These are phyloP conservation scores for Panopea generosa DNA, from an alignment of 2,888 invertebrate genomes.

Conservation along the genomic window DNA sequence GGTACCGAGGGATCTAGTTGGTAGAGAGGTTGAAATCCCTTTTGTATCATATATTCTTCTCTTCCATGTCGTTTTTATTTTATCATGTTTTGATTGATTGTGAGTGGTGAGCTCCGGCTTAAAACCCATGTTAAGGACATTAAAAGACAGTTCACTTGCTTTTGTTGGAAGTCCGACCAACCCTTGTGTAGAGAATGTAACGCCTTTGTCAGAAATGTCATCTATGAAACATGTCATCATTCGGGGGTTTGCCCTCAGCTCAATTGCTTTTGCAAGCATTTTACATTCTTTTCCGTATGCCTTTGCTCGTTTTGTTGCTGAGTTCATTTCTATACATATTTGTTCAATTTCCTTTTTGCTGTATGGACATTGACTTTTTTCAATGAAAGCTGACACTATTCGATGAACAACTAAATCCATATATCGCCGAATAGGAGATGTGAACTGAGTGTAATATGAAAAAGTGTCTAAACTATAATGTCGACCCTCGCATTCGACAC, in stretches of 20 bases:
- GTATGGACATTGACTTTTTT: constrained; percentile 53
- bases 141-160: constrained; percentile 55
- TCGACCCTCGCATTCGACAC: constrained; percentile 31
- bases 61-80: constrained; percentile 57
- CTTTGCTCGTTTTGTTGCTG: constrained; percentile 58
- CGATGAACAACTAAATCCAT: constrained; percentile 63
- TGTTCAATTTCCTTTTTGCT: constrained; percentile 55
- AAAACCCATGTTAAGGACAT: constrained; percentile 54
- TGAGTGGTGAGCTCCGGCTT: constrained; percentile 52
- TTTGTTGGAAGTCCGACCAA: constrained; percentile 41
- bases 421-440: constrained; percentile 65
- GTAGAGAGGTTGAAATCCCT: background rate
- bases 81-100: constrained; percentile 35
- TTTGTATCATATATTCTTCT: constrained; percentile 56
- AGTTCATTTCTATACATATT: constrained; percentile 62
- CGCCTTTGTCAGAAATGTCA: constrained; percentile 56
- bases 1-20: background rate
- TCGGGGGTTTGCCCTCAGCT: constrained; percentile 43
- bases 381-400: constrained; percentile 60
- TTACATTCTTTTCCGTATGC: constrained; percentile 58
- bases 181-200: constrained; percentile 60
- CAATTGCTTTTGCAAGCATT: constrained; percentile 49
- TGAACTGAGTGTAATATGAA: constrained; percentile 66
- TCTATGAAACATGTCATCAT: constrained; percentile 56
- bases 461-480: constrained; percentile 67